Evolutionary conservation across 2,113 vertebrate genomes (phyloP).

Genomic region (Hemichromis elongatus): DNA sequence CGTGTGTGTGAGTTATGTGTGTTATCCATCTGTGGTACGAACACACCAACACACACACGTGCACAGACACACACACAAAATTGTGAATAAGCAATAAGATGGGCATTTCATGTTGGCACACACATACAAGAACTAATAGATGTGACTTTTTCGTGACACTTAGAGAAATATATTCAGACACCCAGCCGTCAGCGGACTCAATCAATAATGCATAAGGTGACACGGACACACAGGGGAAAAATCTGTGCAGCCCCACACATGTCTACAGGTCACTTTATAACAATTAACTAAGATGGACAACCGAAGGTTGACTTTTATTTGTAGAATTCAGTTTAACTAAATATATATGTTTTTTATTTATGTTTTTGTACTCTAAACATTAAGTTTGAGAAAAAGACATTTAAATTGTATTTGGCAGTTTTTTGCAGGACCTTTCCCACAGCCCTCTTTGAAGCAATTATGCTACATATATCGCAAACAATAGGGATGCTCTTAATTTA

Average conservation of each 20-base stretch:
- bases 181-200: background rate
- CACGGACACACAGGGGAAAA: background rate
- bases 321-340: background rate
- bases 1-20: constrained; percentile 42
- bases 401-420: background rate
- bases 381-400: background rate
- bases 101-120: constrained; percentile 38
- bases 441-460: background rate
- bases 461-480: background rate
- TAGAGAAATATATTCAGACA: constrained; percentile 31
- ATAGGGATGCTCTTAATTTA: background rate
- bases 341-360: background rate
- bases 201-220: constrained; percentile 55
- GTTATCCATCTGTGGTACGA: constrained; percentile 45
- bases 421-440: background rate
- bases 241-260: background rate
- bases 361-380: background rate
- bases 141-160: constrained; percentile 49
- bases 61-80: background rate
- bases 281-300: background rate
- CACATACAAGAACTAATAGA: constrained; percentile 45
- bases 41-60: background rate
- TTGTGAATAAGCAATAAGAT: constrained; percentile 11
- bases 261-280: background rate
- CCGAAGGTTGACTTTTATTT: background rate